Percentiles rank a stretch among this genome's conserved stretches.
Evolutionary conservation across 2,113 vertebrate species (phyloP).

Genomic region (Dunckerocampus dactyliophorus): DNA sequence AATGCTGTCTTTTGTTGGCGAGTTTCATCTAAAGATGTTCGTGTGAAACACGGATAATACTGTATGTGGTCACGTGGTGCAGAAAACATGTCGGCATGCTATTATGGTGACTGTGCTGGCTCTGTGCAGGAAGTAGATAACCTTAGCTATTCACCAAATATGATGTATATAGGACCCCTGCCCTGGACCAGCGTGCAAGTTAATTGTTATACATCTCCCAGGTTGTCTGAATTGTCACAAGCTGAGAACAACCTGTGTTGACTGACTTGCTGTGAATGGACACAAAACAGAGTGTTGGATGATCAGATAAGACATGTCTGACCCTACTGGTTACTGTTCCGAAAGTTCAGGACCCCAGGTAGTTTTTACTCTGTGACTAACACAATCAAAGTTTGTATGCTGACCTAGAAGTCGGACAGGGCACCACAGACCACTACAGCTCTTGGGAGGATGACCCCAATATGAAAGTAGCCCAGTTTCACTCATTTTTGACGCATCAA

Average conservation of each 20-base stretch:
- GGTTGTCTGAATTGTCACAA: background rate
- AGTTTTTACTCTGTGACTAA: background rate
- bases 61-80: too few species aligned
- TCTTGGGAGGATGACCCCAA: constrained; percentile 34
- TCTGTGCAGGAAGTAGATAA: constrained; percentile 6
- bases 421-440: constrained; percentile 36
- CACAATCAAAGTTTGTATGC: background rate
- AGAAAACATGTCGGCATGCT: background rate
- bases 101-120: background rate
- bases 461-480: constrained; percentile 52
- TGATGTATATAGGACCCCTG: background rate
- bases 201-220: background rate
- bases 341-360: background rate
- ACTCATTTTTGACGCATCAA: constrained; percentile 37
- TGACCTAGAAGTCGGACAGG: constrained; percentile 42
- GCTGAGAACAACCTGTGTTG: constrained; percentile 1
- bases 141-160: background rate
- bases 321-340: background rate
- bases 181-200: background rate
- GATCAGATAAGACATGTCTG: background rate
- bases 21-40: background rate
- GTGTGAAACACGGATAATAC: background rate
- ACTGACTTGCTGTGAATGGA: background rate
- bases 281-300: background rate
- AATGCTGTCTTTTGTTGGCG: background rate